A percentile compares a stretch with the other conserved stretches of the same genome.
phyloP scores from a whole-genome alignment of 2,797 vertebrate genomes.

The Spea hammondii region DNA sequence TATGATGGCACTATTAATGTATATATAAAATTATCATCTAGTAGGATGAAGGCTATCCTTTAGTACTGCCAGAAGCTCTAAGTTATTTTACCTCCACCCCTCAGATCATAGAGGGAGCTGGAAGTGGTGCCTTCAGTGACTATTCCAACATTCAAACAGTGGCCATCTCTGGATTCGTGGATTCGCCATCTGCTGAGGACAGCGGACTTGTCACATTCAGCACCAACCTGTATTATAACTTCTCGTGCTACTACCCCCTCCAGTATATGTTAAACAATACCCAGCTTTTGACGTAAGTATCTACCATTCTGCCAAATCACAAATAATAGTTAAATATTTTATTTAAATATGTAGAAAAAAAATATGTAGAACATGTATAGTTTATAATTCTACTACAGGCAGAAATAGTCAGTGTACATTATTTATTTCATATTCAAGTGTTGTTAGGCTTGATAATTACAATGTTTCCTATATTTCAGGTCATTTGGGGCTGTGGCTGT shows the following conservation, averaged over 20 bases:
- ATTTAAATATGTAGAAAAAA: no score
- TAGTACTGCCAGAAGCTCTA: no score
- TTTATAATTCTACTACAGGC: no score
- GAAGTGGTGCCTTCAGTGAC: slow-evolving; percentile 58
- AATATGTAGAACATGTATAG: no score
- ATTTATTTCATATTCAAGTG: no score
- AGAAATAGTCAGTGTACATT: no score
- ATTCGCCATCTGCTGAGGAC: slow-evolving; percentile 61
- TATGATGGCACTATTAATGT: no score
- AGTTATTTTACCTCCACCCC: background rate
- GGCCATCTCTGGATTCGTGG: slow-evolving; percentile 71
- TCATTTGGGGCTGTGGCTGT: slow-evolving; percentile 75
- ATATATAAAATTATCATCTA: no score
- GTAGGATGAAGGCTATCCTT: no score
- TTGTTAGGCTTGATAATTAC: no score
- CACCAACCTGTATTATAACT: slow-evolving; percentile 76
- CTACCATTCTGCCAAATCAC: no score
- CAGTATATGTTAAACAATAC: slow-evolving; percentile 77
- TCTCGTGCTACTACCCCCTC: slow-evolving; percentile 76
- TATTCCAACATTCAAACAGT: slow-evolving; percentile 72
- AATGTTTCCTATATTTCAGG: slow-evolving; percentile 51
- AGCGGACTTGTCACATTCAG: slow-evolving; percentile 71
- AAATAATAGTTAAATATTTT: no score
- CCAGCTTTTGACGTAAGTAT: slow-evolving; percentile 70
- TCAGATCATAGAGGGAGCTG: slow-evolving; percentile 70